A percentile compares a stretch with the other conserved stretches of the same genome.
These are phyloP conservation scores for Drosophila nigromelanica DNA, from an alignment of 1,140 invertebrate species.

Conservation along the genomic window DNA sequence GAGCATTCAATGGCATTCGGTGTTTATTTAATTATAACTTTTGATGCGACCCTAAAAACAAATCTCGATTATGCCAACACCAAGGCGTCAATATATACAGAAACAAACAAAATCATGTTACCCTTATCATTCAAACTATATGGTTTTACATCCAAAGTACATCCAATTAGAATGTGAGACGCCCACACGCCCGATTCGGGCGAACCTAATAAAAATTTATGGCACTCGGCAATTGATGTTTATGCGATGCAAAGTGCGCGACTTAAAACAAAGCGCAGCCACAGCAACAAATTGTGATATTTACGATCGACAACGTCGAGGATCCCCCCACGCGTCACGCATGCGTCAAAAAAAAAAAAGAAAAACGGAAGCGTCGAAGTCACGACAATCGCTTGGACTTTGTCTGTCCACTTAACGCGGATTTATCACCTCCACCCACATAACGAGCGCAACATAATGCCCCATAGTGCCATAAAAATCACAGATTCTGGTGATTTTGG, in stretches of 20 bases:
- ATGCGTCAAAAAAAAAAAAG: constrained; percentile 11
- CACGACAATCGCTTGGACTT: constrained; percentile 19
- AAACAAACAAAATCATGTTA: neutral
- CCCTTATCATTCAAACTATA: constrained; percentile 16
- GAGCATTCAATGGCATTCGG: constrained; percentile 18
- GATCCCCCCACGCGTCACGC: constrained; percentile 65
- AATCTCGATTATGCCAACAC: neutral
- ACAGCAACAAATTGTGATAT: constrained; percentile 58
- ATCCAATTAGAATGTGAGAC: constrained; percentile 32
- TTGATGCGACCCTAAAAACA: constrained; percentile 22
- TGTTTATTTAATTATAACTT: constrained; percentile 72
- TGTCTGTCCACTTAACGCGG: constrained; percentile 57
- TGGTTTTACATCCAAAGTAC: neutral
- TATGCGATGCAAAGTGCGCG: constrained; percentile 13
- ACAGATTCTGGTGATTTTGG: constrained; percentile 3
- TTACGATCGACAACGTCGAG: constrained; percentile 47
- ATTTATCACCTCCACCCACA: constrained; percentile 70
- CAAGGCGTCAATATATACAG: constrained; percentile 15
- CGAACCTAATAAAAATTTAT: constrained; percentile 66
- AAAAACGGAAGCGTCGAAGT: constrained; percentile 60
- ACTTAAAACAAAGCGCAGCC: constrained; percentile 49
- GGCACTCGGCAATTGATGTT: constrained; percentile 46
- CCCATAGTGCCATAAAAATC: constrained; percentile 40
- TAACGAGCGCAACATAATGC: constrained; percentile 6
- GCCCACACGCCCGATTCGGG: constrained; percentile 34